These are phyloP conservation scores for Holothuria leucospilota DNA, from an alignment of 53 echinoderm and acorn worm species.

Conservation along the genomic window DNA sequence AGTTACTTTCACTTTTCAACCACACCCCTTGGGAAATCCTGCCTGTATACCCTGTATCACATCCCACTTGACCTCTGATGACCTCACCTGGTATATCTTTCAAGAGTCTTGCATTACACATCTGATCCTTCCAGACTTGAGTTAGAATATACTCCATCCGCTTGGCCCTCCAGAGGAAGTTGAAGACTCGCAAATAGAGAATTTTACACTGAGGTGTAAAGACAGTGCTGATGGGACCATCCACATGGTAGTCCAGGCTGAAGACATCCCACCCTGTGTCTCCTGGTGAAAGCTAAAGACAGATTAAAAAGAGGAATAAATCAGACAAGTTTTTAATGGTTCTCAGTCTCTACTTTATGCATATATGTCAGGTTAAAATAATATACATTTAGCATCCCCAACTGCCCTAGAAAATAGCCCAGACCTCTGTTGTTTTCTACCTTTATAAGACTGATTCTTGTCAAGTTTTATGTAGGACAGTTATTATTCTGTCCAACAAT, in stretches of 20 bases:
- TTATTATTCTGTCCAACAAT: no score
- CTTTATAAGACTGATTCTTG: no score
- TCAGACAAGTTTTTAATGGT: no score
- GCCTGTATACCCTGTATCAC: neutral
- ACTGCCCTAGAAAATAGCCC: no score
- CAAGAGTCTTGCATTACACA: slow-evolving; percentile 77
- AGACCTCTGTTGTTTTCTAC: no score
- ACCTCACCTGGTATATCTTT: slow-evolving; percentile 79
- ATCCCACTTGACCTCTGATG: neutral
- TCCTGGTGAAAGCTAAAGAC: slow-evolving; percentile 71
- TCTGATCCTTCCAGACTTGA: slow-evolving; percentile 89
- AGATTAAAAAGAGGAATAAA: no score
- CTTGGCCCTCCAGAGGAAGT: slow-evolving; percentile 99
- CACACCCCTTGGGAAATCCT: neutral
- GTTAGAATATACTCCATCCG: slow-evolving; percentile 96
- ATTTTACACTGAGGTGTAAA: slow-evolving; percentile 92
- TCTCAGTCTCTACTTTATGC: no score
- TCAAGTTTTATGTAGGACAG: no score
- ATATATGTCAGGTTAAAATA: no score
- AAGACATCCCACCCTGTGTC: slow-evolving; percentile 99
- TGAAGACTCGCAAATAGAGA: slow-evolving; percentile 92
- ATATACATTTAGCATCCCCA: no score
- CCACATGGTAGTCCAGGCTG: slow-evolving; percentile 96
- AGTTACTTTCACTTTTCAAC: no score
- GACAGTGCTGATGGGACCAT: slow-evolving; percentile 96